Base-by-base conservation (phyloP, 2,113 vertebrate species). In the Cheilinus undulatus region DNA sequence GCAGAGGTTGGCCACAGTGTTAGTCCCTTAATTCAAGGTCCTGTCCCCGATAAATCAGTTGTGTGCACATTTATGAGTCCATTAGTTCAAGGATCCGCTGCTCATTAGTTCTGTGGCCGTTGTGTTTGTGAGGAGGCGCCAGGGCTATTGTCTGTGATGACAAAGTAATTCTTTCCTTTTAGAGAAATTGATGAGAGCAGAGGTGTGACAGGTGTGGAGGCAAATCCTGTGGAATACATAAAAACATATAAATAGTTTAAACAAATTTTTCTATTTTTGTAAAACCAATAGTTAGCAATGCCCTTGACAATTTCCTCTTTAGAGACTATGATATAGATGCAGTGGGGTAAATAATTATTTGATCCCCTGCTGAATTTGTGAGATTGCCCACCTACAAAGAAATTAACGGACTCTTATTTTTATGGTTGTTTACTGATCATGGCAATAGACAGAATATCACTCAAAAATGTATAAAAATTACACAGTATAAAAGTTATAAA, bases 141-240 rank as follows among this genome's bases (percentile, higher is more conserved):
- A 42, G 59, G 13, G 72, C 83, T 93, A 26, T 93, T 97, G 60
- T 99, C 97, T 83, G 85, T 95, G 80, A 99, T 95, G 85, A 94
- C 95, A 91, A 99, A 99, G 73, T 94, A 93, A 89, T 98, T 99
- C 79, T 92, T 96, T 80, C 94, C 94, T 90, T 94, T 97, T 5
- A 89, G 92, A 28, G 95, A 91, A 88, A 99, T 97, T 45, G 95
- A 96, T 5, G 96, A 96, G 40, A 99, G 93, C 48, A 99, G 90
- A 20, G 94, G 93, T 61, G 96, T 96, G 64, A 97, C 91, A 1
- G 97, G 96, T 11, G 93, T 93, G 60, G 97, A 95, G 69, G 94
- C 93, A 82, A 98, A 92, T 72, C 97, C 97, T 99, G 78, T 48
- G 53, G 76, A 84, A 73, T 57, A 54, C 1, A 70, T 53, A 58